Conservation (phyloP, 2,797 vertebrate species). For the Hoplostethus atlanticus region DNA sequence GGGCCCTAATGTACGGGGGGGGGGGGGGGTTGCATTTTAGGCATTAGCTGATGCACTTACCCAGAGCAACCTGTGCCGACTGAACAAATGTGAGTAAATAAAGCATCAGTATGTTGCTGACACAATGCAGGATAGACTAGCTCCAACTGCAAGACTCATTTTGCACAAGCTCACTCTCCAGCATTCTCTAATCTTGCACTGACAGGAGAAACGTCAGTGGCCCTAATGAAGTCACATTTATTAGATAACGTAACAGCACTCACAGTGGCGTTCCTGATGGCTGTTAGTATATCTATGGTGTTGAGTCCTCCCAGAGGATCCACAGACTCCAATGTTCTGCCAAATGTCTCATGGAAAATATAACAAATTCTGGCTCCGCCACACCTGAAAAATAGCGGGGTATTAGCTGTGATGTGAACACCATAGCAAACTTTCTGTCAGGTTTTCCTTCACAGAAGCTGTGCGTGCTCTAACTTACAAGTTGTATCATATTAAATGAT, state of each 20-base stretch:
- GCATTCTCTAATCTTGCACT: background rate
- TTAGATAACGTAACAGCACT: constrained; percentile 54
- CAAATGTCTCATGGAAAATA: constrained; percentile 99
- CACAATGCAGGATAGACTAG: background rate
- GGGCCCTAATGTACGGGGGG: constrained; percentile 89
- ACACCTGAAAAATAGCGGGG: constrained; percentile 85
- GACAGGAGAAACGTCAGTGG: constrained; percentile 4
- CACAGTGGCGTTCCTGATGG: constrained; percentile 98
- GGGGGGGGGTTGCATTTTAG: constrained; percentile 10
- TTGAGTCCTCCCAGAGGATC: constrained; percentile 97
- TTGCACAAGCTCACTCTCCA: background rate
- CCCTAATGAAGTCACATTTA: constrained; percentile 13
- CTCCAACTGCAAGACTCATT: background rate
- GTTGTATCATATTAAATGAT: constrained; percentile 64
- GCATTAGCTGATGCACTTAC: background rate
- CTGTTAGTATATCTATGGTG: constrained; percentile 97
- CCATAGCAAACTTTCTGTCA: constrained; percentile 52
- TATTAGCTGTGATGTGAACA: constrained; percentile 63
- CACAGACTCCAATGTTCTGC: constrained; percentile 97
- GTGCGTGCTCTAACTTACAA: constrained; percentile 72
- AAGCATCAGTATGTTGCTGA: background rate
- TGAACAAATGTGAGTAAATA: background rate
- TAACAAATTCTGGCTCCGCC: constrained; percentile 99
- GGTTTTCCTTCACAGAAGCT: constrained; percentile 54
- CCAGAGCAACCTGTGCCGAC: background rate